Base-by-base conservation (phyloP, 2,113 vertebrate genomes). In the Pollachius pollachius region DNA sequence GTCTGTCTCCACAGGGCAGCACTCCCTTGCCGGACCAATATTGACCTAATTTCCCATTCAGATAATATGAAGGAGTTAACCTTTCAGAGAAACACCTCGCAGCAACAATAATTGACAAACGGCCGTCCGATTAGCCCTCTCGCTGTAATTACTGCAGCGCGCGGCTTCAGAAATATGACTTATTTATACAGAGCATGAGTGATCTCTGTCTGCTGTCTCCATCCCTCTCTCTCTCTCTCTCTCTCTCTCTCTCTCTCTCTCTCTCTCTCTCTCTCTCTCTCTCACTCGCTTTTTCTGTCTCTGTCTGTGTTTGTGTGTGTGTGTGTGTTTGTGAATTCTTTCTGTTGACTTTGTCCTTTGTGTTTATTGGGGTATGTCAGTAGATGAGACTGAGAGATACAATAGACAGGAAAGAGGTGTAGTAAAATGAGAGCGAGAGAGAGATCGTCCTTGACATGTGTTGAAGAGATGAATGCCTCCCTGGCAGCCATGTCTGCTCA, bases 61-160 rank as follows among this genome's bases (percentile, higher is more conserved):
- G 21, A 80, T 73, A 89, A 92, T 87, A 90, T 84, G 80, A 93
- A 92, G 89, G 90, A 90, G 87, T 91, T 92, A 94, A 94, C 88
- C 92, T 93, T 95, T 95, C 93, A 27, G 62, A 80, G 79, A 93
- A 92, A 85, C 91, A 92, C 92, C 92, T 92, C 87, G 85, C 87
- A 95, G 94, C 92, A 92, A 92, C 80, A 89, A 81, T 89, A 88
- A 93, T 90, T 90, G 92, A 94, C 90, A 93, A 93, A 93, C 90
- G 82, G 78, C 91, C 93, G 41, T 48, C 93, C 88, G 3, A 30
- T 89, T 89, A 88, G 79, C 69, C 76, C 78, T 86, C 71, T 82
- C 76, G 82, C 92, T 91, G 86, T 94, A 91, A 93, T 94, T 93
- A 92, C 87, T 91, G 79, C 71, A 68, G 76, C 84, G 67, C 77